Conservation (phyloP, 2,888 invertebrate genomes). For the Pristionchus japonicus region DNA sequence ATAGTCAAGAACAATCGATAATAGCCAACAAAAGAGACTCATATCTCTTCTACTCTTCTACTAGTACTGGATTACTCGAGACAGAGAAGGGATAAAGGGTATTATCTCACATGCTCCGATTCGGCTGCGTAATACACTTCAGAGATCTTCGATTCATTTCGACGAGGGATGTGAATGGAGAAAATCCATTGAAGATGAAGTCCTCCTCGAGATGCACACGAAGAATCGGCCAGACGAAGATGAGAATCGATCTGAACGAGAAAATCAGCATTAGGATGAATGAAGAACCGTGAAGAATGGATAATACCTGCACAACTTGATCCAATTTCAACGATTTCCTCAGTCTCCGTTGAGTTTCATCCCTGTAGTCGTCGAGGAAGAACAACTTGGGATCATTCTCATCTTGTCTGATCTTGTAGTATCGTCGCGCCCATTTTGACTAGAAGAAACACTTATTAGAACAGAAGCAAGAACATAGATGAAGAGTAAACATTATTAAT, state of each 20-base stretch:
- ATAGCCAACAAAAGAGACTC: conserved; percentile 27
- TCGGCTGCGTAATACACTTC: conserved; percentile 42
- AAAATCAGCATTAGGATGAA: not conserved
- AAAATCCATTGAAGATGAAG: conserved; percentile 45
- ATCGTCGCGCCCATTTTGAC: conserved; percentile 43
- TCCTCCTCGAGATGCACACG: conserved; percentile 42
- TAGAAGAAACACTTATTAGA: not conserved
- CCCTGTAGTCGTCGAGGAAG: conserved; percentile 34
- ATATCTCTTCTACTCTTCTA: not conserved
- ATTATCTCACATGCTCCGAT: conserved; percentile 44
- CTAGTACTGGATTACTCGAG: not conserved
- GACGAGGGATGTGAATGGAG: conserved; percentile 41
- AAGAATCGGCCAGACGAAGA: conserved; percentile 43
- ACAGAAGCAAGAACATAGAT: too few relatives aligned
- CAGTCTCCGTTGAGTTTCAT: not conserved
- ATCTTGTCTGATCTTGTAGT: conserved; percentile 38
- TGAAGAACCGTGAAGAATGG: too few relatives aligned
- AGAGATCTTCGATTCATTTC: not conserved
- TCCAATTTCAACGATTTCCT: conserved; percentile 34
- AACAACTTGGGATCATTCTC: not conserved
- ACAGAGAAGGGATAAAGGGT: conserved; percentile 3
- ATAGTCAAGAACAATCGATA: conserved; percentile 2
- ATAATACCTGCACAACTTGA: conserved; percentile 37
- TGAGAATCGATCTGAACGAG: conserved; percentile 44
- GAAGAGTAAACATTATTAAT: too few relatives aligned